Evolutionary conservation across 2,888 invertebrate species (phyloP).

Genomic region (Drosophila picticornis): DNA sequence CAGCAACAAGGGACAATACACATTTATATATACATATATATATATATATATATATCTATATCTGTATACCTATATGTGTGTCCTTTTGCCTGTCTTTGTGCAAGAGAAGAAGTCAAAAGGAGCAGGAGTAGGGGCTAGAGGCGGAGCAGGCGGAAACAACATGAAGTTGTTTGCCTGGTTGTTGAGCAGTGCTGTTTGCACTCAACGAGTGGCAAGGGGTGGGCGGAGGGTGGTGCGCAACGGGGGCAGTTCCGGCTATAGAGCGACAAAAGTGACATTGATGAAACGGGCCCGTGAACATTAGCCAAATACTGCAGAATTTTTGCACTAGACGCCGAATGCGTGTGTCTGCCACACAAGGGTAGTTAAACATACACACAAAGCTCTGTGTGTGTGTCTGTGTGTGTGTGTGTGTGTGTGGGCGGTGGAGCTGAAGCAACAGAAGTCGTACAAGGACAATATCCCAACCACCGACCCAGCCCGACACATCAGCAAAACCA

Average conservation of each 20-base stretch:
- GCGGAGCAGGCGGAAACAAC: conserved; percentile 27
- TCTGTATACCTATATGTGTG: neutral
- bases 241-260: conserved; percentile 5
- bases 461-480: conserved; percentile 10
- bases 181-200: conserved; percentile 54
- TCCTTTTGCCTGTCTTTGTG: conserved; percentile 42
- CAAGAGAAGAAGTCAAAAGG: conserved; percentile 1
- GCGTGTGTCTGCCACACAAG: conserved; percentile 16
- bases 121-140: neutral
- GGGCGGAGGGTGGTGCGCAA: neutral
- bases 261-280: conserved; percentile 57
- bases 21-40: conserved; percentile 1
- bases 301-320: conserved; percentile 72
- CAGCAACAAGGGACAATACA: conserved; percentile 24
- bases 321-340: conserved; percentile 49
- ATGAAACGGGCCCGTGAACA: conserved; percentile 72
- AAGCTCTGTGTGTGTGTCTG: conserved; percentile 5
- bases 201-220: neutral
- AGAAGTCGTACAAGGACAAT: conserved; percentile 73
- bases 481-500: conserved; percentile 13
- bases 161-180: conserved; percentile 58
- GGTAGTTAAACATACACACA: conserved; percentile 30
- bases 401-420: neutral
- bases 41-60: neutral
- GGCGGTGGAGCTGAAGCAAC: conserved; percentile 56